phyloP scores from a whole-genome alignment of 2,888 invertebrate species.

The Brachyptera risi region DNA sequence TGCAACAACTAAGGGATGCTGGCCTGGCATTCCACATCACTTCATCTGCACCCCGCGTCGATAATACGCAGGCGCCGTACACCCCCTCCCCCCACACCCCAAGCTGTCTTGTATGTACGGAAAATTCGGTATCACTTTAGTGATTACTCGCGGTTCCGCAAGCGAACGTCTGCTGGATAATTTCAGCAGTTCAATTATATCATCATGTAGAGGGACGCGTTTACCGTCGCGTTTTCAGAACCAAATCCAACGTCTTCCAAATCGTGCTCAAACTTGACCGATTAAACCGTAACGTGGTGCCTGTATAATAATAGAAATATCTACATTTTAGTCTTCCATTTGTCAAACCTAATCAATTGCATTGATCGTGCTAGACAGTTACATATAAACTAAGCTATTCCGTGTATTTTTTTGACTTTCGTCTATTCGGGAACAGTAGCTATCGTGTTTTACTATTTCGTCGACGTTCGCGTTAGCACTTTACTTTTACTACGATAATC shows the following conservation, averaged over 20 bases:
- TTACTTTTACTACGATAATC: too few relatives aligned
- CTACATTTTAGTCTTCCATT: slow-evolving; percentile 7
- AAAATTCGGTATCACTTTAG: neutral
- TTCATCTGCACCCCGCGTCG: neutral
- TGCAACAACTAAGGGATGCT: slow-evolving; percentile 12
- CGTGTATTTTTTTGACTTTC: too few relatives aligned
- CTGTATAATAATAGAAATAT: too few relatives aligned
- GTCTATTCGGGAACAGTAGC: too few relatives aligned
- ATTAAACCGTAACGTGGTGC: slow-evolving; percentile 7
- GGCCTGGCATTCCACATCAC: slow-evolving; percentile 4
- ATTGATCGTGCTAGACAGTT: too few relatives aligned
- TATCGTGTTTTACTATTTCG: too few relatives aligned
- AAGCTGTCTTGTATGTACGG: neutral
- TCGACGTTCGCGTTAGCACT: too few relatives aligned
- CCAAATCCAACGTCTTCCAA: slow-evolving; percentile 18
- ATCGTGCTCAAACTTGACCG: neutral
- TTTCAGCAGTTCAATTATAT: neutral
- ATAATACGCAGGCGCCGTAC: neutral
- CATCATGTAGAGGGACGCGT: neutral
- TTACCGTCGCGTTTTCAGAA: neutral
- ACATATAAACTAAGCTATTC: too few relatives aligned
- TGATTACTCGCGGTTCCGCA: neutral
- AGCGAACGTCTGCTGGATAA: neutral
- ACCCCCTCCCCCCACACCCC: neutral
- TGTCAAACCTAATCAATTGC: too few relatives aligned